Conservation (phyloP, 2,797 vertebrate species). For the Anolis apletophallus region DNA sequence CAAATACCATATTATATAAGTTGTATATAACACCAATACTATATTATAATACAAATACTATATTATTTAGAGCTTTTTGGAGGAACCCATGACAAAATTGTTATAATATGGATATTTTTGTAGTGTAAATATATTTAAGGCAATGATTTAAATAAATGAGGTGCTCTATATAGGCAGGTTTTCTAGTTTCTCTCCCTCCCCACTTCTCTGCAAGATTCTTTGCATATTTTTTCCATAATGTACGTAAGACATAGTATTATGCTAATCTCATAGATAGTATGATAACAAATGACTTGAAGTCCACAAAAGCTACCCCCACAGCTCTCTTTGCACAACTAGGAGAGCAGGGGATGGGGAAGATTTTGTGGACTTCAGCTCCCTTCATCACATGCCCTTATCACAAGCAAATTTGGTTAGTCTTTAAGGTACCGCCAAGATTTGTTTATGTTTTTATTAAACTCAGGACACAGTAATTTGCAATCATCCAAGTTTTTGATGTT, state of each 20-base stretch:
- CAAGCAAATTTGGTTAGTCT: no score
- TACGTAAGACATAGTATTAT: not conserved
- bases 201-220: not conserved
- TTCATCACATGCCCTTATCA: no score
- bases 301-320: no score
- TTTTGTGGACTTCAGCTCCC: no score
- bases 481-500: not conserved
- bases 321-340: no score
- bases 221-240: not conserved
- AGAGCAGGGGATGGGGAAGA: no score
- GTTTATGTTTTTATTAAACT: not conserved
- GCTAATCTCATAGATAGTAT: not conserved
- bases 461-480: not conserved
- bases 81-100: not conserved
- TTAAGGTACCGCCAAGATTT: no score
- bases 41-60: no score
- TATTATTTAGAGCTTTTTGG: not conserved
- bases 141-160: not conserved
- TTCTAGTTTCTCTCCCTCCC: not conserved
- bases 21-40: no score
- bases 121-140: not conserved
- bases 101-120: not conserved
- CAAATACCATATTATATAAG: no score
- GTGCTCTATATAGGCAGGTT: not conserved
- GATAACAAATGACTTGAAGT: not conserved